Evolutionary conservation across 2,888 invertebrate species (phyloP).

Genomic region (Abrostola triplasia): DNA sequence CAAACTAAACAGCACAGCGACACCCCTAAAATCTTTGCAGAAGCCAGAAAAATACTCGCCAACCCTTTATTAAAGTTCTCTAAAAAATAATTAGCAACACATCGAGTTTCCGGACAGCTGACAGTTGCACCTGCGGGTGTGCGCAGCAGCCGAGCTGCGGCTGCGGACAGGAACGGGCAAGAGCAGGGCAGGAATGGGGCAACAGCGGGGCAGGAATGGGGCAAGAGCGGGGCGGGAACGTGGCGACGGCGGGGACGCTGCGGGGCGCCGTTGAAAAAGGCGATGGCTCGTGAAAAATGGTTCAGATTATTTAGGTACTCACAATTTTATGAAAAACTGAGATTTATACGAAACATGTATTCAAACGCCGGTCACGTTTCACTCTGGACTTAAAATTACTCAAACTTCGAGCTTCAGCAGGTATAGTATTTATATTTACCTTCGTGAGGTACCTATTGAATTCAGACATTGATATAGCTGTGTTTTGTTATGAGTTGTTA

Average conservation of each 20-base stretch:
- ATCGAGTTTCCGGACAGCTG: conserved; percentile 73
- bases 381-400: not conserved
- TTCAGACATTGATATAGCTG: conserved; percentile 3
- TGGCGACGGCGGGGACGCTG: conserved; percentile 6
- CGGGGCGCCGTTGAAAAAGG: conserved; percentile 28
- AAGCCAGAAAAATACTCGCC: conserved; percentile 23
- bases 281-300: conserved; percentile 63
- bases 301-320: conserved; percentile 45
- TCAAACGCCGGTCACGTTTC: conserved; percentile 17
- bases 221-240: conserved; percentile 9
- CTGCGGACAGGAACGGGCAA: conserved; percentile 3
- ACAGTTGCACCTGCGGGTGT: conserved; percentile 78
- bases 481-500: conserved; percentile 2
- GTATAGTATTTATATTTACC: not conserved
- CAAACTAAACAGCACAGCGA: not conserved
- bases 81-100: conserved; percentile 64
- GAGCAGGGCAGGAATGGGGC: conserved; percentile 4
- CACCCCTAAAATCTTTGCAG: conserved; percentile 3
- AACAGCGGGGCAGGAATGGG: conserved; percentile 26
- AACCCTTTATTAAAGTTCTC: conserved; percentile 53
- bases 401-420: conserved; percentile 1
- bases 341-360: conserved; percentile 19
- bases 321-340: conserved; percentile 30
- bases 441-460: not conserved
- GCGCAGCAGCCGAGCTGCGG: conserved; percentile 35